phyloP scores from a whole-genome alignment of 1,140 invertebrate genomes.

The Drosophila carrolli region DNA sequence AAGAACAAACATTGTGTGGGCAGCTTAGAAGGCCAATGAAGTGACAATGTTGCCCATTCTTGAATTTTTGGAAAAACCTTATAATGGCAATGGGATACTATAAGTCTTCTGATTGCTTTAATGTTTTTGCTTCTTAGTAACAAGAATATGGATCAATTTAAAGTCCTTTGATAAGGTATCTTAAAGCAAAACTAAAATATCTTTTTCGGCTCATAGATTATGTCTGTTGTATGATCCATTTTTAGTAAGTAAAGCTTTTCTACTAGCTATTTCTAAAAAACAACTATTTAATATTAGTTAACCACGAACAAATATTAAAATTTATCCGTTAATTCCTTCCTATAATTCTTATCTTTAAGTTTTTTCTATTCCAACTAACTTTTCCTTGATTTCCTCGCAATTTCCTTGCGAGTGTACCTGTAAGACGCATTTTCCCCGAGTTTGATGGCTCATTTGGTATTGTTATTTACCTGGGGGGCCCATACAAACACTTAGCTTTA shows the following conservation, averaged over 20 bases:
- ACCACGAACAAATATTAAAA: neutral
- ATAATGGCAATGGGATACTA: too few relatives aligned
- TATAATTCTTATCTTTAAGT: neutral
- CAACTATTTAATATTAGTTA: too few relatives aligned
- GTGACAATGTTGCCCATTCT: slow-evolving; percentile 30
- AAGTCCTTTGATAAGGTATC: too few relatives aligned
- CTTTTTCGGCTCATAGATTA: too few relatives aligned
- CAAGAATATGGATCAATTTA: too few relatives aligned
- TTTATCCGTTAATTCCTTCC: neutral
- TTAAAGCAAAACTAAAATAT: too few relatives aligned
- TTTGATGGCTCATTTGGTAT: slow-evolving; percentile 33
- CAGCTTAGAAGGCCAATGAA: slow-evolving; percentile 28
- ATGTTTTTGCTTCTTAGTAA: too few relatives aligned
- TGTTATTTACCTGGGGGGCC: slow-evolving; percentile 48
- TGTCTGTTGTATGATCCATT: too few relatives aligned
- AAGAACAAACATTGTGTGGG: slow-evolving; percentile 29
- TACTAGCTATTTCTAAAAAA: too few relatives aligned
- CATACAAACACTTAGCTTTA: slow-evolving; percentile 56
- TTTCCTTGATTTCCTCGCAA: neutral
- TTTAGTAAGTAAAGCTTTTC: too few relatives aligned
- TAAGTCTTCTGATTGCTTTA: too few relatives aligned
- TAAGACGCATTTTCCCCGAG: neutral
- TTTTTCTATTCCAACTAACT: neutral
- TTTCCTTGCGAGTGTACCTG: neutral
- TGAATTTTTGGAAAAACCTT: neutral